Evolutionary conservation across 1,140 invertebrate genomes (phyloP).

Genomic region (Gonatopus flavifemur): DNA sequence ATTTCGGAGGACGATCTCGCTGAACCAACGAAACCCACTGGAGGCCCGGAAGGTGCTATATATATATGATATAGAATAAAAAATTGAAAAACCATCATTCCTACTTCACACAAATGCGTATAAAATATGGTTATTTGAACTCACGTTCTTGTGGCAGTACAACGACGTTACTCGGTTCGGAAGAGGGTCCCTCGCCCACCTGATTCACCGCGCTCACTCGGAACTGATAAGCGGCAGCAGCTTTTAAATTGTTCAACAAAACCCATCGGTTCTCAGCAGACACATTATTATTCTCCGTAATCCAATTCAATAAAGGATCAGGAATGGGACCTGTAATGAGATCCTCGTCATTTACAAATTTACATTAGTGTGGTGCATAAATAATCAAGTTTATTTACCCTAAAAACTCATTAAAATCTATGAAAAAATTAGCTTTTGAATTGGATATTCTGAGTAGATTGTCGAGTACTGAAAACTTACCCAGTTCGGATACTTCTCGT

Average conservation of each 20-base stretch:
- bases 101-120: neutral
- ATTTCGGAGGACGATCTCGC: conserved; percentile 92
- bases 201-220: conserved; percentile 93
- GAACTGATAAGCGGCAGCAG: conserved; percentile 94
- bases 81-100: too few species aligned
- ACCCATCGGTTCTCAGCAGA: conserved; percentile 77
- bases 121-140: conserved; percentile 32
- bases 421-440: neutral
- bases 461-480: conserved; percentile 59
- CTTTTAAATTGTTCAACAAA: conserved; percentile 83
- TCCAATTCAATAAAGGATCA: conserved; percentile 83
- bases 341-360: conserved; percentile 1
- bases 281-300: conserved; percentile 85
- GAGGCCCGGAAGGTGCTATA: conserved; percentile 88
- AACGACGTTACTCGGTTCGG: conserved; percentile 83
- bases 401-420: conserved; percentile 1
- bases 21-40: conserved; percentile 86
- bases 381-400: neutral
- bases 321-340: conserved; percentile 72
- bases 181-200: conserved; percentile 90
- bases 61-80: too few species aligned
- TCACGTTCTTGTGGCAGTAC: conserved; percentile 91
- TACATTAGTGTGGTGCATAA: neutral
- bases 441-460: neutral
- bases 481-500: conserved; percentile 81